Evolutionary conservation across 2,888 invertebrate species (phyloP), one percentile per base, ranked within the genome.

Genomic region (Mechanitis mazaeus): DNA sequence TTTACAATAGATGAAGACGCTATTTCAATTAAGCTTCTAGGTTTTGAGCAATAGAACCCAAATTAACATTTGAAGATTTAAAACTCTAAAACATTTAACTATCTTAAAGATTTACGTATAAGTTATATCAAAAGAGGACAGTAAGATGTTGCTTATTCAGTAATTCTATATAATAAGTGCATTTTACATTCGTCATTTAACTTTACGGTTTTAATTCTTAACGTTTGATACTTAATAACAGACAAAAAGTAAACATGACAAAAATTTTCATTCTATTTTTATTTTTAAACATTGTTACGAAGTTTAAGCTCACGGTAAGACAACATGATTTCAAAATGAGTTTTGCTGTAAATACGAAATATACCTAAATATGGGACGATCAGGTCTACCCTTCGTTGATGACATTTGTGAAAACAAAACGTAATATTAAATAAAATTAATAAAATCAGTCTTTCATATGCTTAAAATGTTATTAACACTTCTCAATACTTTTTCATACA

Each of bases 361-460:
- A 46, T 46, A 59, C 31, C 7, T 45, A 33, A 54, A 28, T 31
- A 20, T 59, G 63, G 63, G 65, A 65, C 63, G 60, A 56, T 45
- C 55, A 45, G 38, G 45, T 58, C 63, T 63, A 65, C 63, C 60
- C 63, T 63, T 65, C 57, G 33, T 33, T 60, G 56, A 28, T 56
- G 58, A 45, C 56, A 55, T 57, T 56, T 28, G 58, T 35, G 55
- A 56, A 58, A 54, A 59, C 33, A 61, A 60, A 53, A 47, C 59
- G 45, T 58, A 55, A 60, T 6, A n/a, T 42, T 56, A 63, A 56
- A 28, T 55, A 60, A 66, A 57, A 64, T 42, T 55, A 66, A 67
- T 60, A 42, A 68, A 68, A 66, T 68, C 68, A 68, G 68, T 68
- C 67, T 68, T 68, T 55, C 60, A 47, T 42, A 60, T 61, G 47